phyloP scores from a whole-genome alignment of 2,888 invertebrate genomes.

The Linnaemya tessellans region DNA sequence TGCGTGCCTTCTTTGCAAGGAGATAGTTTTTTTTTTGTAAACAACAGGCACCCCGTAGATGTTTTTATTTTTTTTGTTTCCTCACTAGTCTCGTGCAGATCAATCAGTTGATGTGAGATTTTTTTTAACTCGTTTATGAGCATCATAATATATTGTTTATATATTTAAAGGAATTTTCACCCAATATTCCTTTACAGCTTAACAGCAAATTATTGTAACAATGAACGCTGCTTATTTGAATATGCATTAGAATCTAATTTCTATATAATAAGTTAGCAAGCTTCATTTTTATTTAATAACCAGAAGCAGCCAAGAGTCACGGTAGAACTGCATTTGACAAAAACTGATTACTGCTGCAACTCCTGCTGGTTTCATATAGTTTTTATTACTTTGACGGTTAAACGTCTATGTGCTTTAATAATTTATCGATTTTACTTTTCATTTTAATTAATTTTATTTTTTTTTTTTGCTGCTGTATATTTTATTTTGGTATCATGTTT shows the following conservation, averaged over 20 bases:
- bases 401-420: constrained; percentile 16
- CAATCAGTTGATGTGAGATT: constrained; percentile 67
- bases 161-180: constrained; percentile 56
- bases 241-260: neutral
- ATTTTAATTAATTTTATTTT: constrained; percentile 10
- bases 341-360: constrained; percentile 22
- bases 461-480: neutral
- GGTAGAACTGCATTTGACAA: constrained; percentile 6
- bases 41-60: constrained; percentile 57
- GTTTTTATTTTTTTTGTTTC: constrained; percentile 57
- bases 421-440: neutral
- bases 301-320: neutral
- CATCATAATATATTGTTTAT: constrained; percentile 57
- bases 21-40: neutral
- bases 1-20: constrained; percentile 13
- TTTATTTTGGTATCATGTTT: too few species aligned
- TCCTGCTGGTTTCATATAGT: constrained; percentile 66
- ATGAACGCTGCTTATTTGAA: neutral
- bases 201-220: neutral
- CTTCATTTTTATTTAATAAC: neutral
- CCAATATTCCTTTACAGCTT: constrained; percentile 16
- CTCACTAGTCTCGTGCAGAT: constrained; percentile 63
- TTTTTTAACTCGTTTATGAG: constrained; percentile 66
- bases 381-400: constrained; percentile 55
- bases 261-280: neutral